Base-by-base conservation (phyloP, 1,140 invertebrate species). In the Coptotermes formosanus region DNA sequence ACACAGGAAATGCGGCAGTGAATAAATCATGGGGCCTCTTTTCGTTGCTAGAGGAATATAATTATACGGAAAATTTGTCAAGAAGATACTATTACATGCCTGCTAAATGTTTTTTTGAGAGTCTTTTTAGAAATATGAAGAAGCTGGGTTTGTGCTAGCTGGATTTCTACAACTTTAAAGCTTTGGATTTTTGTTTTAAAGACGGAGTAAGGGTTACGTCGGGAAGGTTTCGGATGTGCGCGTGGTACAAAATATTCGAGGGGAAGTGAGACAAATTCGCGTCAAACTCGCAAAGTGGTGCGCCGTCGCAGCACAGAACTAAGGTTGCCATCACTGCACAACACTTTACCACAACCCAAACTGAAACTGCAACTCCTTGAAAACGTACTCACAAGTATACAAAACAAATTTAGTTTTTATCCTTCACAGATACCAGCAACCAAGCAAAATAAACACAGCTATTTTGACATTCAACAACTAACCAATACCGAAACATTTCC, bases 391-490 rank as follows among this genome's bases (percentile, higher is more conserved):
- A 75, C 19, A 0, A 55, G 52, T 19, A 55, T 16, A 55, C 52
- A 55, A 55, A 55, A 55, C 52, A 55, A 48, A 55, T 55, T 4
- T 21, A 55, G 12, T 55, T 21, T 19, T 16, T 55, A 55, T 11
- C 25, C 64, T 30, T 25, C 64, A 30, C 64, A n/a, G 64, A n/a
- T 11, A 55, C 52, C 6, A 30, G 14, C 64, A 75, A 75, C 64
- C n/a, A 11, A 30, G 9, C n/a, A 75, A 75, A 30, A 75, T 75
- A 75, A 75, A 75, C 64, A 75, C 25, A 75, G 14, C 64, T n/a
- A 75, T 75, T 75, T n/a, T n/a, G n/a, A 75, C 64, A 75, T 75
- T n/a, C 64, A 30, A 75, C 25, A 75, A 75, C 25, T 55, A 75
- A 75, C 64, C 64, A 75, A 75, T 75, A 30, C 64, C 64, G 9